Base-by-base conservation (phyloP, 2,888 invertebrate genomes). In the Noctua fimbriata region DNA sequence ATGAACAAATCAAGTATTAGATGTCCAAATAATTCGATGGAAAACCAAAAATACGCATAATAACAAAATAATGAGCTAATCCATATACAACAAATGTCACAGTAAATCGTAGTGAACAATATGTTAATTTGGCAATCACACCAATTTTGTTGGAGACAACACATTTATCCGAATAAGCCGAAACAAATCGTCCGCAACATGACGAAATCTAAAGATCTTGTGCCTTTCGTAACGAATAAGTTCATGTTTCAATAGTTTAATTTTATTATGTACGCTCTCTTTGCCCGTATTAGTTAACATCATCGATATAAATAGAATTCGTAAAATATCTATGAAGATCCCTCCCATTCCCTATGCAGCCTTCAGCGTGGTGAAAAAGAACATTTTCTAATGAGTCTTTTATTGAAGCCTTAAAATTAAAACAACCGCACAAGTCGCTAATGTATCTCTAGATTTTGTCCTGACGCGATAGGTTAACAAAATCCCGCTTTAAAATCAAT, bases 131-230 rank as follows among this genome's bases (percentile, higher is more conserved):
- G 58, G 63, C 73, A 60, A 85, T 78, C 76, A 71, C n/a, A 52
- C 75, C 73, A 67, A 79, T 79, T 85, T 65, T 72, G 73, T 69
- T 73, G 52, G 21, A 71, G 76, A 66, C 70, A 69, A 69, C 65
- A 71, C 66, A 71, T 69, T 75, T 66, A 76, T 74, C 76, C 71
- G 49, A 86, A 86, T 84, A 84, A 73, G 79, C 36, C 36, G 55
- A 79, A 76, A 77, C 74, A 80, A 87, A 85, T 79, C 66, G 82
- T 75, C 71, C 65, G 74, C 58, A 73, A 72, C 24, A 67, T 82
- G 73, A 72, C 52, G 74, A 85, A 81, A 83, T 75, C 24, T 60
- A 36, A 36, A 81, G 69, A 71, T 66, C 24, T 44, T 55, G 44
- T 63, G 73, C 18, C 70, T 85, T 70, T 74, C 63, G 73, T 69